Percentiles rank a stretch among this genome's conserved stretches.
Evolutionary conservation across 2,797 vertebrate species (phyloP).

Genomic region (Astyanax mexicanus): DNA sequence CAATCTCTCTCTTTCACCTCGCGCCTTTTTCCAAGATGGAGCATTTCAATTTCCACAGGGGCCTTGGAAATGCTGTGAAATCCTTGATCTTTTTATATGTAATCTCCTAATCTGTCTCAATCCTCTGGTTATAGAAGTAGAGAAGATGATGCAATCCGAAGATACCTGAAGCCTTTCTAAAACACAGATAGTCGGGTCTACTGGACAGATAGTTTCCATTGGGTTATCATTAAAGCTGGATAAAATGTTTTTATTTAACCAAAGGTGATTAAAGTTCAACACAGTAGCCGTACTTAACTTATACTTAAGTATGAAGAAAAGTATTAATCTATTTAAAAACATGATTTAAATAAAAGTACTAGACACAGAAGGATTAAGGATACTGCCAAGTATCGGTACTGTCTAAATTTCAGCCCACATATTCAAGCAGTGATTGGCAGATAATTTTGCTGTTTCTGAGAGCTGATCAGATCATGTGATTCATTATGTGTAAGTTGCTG

Average conservation of each 20-base stretch:
- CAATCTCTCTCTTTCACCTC: conserved; percentile 18
- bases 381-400: too few species aligned
- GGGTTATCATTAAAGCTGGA: neutral
- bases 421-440: too few species aligned
- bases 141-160: conserved; percentile 15
- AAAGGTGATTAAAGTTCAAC: neutral
- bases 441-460: too few species aligned
- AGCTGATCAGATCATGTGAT: too few species aligned
- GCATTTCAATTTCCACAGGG: conserved; percentile 73
- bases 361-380: too few species aligned
- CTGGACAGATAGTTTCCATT: neutral
- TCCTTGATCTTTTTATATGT: conserved; percentile 19
- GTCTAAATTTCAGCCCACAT: too few species aligned
- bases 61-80: conserved; percentile 29
- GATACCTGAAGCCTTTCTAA: conserved; percentile 8
- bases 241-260: neutral
- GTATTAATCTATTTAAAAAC: too few species aligned
- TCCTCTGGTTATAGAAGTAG: conserved; percentile 4
- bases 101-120: conserved; percentile 31
- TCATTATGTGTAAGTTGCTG: too few species aligned
- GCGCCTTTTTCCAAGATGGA: conserved; percentile 70
- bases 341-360: neutral
- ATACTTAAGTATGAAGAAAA: neutral
- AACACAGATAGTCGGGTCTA: neutral
- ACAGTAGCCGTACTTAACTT: neutral